Percentiles rank a stretch among this genome's conserved stretches.
Conservation (phyloP, 2,888 invertebrate genomes). For the Ormia ochracea region DNA sequence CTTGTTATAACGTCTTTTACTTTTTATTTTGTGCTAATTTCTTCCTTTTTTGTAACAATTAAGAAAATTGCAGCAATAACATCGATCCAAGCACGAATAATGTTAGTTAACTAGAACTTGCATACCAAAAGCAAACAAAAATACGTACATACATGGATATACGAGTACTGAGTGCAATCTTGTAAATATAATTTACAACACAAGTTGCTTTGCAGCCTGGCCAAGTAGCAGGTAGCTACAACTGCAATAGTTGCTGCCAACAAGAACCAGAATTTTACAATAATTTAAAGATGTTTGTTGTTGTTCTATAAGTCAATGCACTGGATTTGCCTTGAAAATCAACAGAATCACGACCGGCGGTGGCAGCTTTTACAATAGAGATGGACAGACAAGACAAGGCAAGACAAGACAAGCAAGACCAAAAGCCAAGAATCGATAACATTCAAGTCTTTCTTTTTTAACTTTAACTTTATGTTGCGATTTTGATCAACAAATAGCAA, state of each 20-base stretch:
- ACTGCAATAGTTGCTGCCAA: slow-evolving; percentile 36
- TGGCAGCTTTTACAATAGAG: slow-evolving; percentile 48
- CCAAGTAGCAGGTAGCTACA: slow-evolving; percentile 20
- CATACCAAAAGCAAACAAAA: slow-evolving; percentile 37
- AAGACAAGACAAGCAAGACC: too few species aligned
- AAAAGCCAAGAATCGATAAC: slow-evolving; percentile 52
- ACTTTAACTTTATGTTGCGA: slow-evolving; percentile 6
- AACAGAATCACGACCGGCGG: slow-evolving; percentile 61
- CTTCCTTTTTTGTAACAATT: slow-evolving; percentile 27
- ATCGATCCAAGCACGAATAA: slow-evolving; percentile 38
- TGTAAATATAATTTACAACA: slow-evolving; percentile 48
- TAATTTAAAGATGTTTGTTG: slow-evolving; percentile 16
- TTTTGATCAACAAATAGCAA: slow-evolving; percentile 26
- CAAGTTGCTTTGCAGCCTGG: slow-evolving; percentile 48
- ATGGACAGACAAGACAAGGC: slow-evolving; percentile 46
- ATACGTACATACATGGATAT: not conserved
- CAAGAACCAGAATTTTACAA: slow-evolving; percentile 60
- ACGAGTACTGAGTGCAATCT: slow-evolving; percentile 11
- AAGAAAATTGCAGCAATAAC: slow-evolving; percentile 47
- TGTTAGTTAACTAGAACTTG: slow-evolving; percentile 48
- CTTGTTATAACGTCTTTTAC: not conserved
- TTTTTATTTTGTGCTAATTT: slow-evolving; percentile 15
- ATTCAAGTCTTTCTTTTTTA: slow-evolving; percentile 14
- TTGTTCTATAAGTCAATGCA: slow-evolving; percentile 67
- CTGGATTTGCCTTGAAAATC: slow-evolving; percentile 68